Conservation (phyloP, 2,888 invertebrate species). For the Norana najaformis region DNA sequence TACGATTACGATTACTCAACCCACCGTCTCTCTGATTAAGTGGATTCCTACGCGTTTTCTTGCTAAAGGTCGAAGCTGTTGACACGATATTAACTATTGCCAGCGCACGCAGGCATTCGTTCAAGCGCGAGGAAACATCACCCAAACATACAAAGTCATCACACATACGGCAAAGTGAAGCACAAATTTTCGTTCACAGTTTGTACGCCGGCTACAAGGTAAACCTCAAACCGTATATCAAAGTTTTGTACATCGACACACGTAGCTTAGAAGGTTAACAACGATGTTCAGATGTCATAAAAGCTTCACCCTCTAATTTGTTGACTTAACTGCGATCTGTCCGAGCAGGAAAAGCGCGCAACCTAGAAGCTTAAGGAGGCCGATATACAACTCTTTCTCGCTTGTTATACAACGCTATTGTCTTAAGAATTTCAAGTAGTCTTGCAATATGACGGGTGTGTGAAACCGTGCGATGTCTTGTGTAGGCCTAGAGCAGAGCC, state of each 20-base stretch:
- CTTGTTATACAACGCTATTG: neutral
- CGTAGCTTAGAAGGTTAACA: neutral
- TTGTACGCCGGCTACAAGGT: neutral
- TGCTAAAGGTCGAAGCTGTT: neutral
- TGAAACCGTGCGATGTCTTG: neutral
- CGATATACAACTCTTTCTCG: neutral
- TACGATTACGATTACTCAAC: too few relatives aligned
- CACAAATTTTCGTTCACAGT: neutral
- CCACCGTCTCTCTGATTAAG: neutral
- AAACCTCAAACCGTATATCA: neutral
- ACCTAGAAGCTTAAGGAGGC: neutral
- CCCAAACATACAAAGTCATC: neutral
- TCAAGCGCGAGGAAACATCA: neutral
- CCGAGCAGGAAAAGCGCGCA: neutral
- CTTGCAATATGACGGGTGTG: neutral
- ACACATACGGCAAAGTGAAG: neutral
- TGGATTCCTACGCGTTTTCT: neutral
- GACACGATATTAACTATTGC: neutral
- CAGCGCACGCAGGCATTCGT: neutral
- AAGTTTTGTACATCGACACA: neutral
- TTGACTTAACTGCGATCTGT: neutral
- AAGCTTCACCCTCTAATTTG: neutral
- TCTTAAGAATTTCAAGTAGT: constrained; percentile 13
- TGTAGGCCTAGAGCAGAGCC: neutral
- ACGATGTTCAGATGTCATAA: neutral